phyloP scores from a whole-genome alignment of 2,888 invertebrate species.

The Parochlus steinenii region DNA sequence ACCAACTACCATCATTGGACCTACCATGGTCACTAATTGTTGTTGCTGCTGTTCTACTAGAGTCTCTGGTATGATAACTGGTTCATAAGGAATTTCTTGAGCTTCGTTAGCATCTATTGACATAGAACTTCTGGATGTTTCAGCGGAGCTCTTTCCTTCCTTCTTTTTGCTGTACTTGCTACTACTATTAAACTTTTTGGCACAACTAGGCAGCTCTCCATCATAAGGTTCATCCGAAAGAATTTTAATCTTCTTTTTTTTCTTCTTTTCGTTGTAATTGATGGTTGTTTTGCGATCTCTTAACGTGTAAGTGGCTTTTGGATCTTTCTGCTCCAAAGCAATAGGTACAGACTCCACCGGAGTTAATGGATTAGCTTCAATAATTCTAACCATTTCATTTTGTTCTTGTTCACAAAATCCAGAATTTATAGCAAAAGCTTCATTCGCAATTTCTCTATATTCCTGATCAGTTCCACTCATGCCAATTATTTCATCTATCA shows the following conservation, averaged over 20 bases:
- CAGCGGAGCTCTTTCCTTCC: too few species aligned
- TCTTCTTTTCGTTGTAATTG: too few species aligned
- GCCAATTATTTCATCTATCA: slow-evolving; percentile 24
- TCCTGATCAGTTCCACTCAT: slow-evolving; percentile 26
- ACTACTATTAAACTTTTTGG: too few species aligned
- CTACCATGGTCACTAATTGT: too few species aligned
- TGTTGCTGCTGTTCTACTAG: neutral
- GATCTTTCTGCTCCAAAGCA: slow-evolving; percentile 1
- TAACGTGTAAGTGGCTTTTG: too few species aligned
- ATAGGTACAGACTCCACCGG: neutral
- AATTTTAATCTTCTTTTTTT: slow-evolving; percentile 6
- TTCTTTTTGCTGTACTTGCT: too few species aligned
- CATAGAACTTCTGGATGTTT: neutral
- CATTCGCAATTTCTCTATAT: slow-evolving; percentile 24
- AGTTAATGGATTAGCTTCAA: neutral
- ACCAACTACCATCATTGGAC: too few species aligned
- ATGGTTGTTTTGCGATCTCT: too few species aligned
- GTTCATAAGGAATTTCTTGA: neutral
- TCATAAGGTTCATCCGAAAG: slow-evolving; percentile 9
- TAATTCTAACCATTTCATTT: neutral
- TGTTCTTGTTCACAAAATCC: too few species aligned
- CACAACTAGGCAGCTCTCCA: slow-evolving; percentile 3
- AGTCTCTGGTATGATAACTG: neutral
- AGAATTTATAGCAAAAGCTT: slow-evolving; percentile 16
- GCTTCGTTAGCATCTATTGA: slow-evolving; percentile 1